These are phyloP conservation scores for Crocuta crocuta DNA, from an alignment of 2,113 vertebrate species.

Conservation along the genomic window DNA sequence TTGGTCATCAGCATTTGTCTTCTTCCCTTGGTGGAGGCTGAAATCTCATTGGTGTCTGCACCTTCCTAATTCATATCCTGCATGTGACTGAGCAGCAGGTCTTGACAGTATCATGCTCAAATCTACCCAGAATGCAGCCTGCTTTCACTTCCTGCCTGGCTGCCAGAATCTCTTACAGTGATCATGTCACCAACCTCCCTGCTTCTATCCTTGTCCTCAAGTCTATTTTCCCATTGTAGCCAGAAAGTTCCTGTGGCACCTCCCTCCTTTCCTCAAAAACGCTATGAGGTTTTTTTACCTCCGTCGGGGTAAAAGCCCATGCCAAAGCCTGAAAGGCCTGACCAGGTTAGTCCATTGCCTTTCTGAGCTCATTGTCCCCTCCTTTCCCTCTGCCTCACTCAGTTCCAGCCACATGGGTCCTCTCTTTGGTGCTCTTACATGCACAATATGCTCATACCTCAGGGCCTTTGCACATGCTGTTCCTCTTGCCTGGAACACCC, in stretches of 20 bases:
- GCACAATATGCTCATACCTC: background rate
- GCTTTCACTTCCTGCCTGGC: background rate
- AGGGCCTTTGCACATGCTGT: background rate
- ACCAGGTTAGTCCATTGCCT: background rate
- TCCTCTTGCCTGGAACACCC: background rate
- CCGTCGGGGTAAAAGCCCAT: background rate
- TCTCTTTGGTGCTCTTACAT: background rate
- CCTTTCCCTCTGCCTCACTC: background rate
- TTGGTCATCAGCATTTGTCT: background rate
- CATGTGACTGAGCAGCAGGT: background rate
- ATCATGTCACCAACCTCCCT: background rate
- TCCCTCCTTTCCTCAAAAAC: background rate
- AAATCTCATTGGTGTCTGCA: too few species aligned
- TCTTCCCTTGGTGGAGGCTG: background rate
- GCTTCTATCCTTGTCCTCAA: background rate
- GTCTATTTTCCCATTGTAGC: background rate
- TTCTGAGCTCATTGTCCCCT: background rate
- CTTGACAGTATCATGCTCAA: background rate
- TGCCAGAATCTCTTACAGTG: background rate
- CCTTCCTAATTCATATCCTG: too few species aligned
- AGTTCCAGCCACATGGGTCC: background rate
- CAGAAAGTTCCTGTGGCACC: background rate
- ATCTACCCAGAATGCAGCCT: background rate
- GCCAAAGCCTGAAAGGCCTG: background rate
- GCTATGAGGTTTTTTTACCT: background rate